These are phyloP conservation scores for Trichomycterus rosablanca DNA, from an alignment of 2,113 vertebrate genomes.

Conservation along the genomic window DNA sequence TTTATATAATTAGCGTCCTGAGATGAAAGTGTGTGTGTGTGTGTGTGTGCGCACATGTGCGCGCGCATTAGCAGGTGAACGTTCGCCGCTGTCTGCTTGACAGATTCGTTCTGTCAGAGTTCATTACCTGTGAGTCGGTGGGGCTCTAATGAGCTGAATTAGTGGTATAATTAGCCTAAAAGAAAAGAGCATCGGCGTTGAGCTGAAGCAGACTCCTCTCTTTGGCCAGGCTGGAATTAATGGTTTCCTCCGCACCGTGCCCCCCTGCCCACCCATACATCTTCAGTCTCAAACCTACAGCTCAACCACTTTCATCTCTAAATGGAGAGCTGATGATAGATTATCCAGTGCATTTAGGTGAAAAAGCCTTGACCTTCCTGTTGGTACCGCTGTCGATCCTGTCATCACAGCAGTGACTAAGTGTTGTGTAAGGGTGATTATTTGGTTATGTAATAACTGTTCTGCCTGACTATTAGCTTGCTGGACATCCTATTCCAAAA, in stretches of 20 bases:
- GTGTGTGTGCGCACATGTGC: slow-evolving; percentile 6
- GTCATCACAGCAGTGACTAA: not conserved
- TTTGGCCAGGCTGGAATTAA: slow-evolving; percentile 32
- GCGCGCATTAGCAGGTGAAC: slow-evolving; percentile 35
- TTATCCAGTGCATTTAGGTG: no score
- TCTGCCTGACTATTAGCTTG: not conserved
- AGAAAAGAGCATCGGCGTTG: slow-evolving; percentile 46
- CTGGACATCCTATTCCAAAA: no score
- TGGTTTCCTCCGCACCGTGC: slow-evolving; percentile 14
- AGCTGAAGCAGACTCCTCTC: slow-evolving; percentile 38
- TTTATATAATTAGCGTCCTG: slow-evolving; percentile 9
- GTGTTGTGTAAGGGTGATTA: not conserved
- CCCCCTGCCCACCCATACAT: slow-evolving; percentile 7
- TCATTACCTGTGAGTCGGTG: slow-evolving; percentile 54
- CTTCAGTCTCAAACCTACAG: slow-evolving; percentile 11
- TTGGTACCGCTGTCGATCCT: not conserved
- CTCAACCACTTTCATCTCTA: not conserved
- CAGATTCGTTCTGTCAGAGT: slow-evolving; percentile 56
- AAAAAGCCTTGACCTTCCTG: no score
- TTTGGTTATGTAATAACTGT: not conserved
- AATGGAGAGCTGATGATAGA: not conserved
- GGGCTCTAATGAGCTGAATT: slow-evolving; percentile 56
- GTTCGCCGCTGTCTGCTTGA: slow-evolving; percentile 47
- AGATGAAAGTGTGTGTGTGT: slow-evolving; percentile 14
- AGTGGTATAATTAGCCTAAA: slow-evolving; percentile 56